A percentile compares a stretch with the other conserved stretches of the same genome.
These are phyloP conservation scores for Alouatta palliata DNA, from an alignment of 2,113 vertebrate genomes.

Conservation along the genomic window DNA sequence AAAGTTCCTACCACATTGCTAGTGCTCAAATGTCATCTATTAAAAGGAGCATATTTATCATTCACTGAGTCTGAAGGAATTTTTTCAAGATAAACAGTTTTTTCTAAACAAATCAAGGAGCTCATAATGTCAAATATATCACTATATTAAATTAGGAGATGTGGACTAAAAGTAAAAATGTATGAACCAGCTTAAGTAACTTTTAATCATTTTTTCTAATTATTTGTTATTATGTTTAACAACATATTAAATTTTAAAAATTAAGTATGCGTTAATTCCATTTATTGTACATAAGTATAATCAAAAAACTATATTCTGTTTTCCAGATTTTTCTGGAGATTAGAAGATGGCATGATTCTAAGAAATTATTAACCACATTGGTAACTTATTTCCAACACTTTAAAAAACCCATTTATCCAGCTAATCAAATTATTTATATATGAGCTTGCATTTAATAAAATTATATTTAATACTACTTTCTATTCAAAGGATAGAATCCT, in stretches of 20 bases:
- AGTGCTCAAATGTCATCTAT: background rate
- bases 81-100: slow-evolving; percentile 46
- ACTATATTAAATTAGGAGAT: background rate
- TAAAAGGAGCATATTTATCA: background rate
- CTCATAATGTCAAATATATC: slow-evolving; percentile 39
- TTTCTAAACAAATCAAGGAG: slow-evolving; percentile 63
- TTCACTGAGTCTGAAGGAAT: slow-evolving; percentile 49
- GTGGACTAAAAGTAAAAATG: slow-evolving; percentile 22
- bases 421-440: background rate
- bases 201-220: slow-evolving; percentile 45
- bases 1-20: background rate
- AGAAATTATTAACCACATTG: background rate
- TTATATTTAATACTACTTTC: background rate
- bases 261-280: background rate
- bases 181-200: background rate
- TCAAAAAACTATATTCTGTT: background rate
- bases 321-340: background rate
- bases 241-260: background rate
- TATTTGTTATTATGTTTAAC: background rate
- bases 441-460: background rate
- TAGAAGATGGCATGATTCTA: background rate
- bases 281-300: background rate
- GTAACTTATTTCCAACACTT: background rate
- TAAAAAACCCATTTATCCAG: background rate
- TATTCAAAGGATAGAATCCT: background rate